Evolutionary conservation across 2,888 invertebrate species (phyloP).

Genomic region (Elgonia sp.): DNA sequence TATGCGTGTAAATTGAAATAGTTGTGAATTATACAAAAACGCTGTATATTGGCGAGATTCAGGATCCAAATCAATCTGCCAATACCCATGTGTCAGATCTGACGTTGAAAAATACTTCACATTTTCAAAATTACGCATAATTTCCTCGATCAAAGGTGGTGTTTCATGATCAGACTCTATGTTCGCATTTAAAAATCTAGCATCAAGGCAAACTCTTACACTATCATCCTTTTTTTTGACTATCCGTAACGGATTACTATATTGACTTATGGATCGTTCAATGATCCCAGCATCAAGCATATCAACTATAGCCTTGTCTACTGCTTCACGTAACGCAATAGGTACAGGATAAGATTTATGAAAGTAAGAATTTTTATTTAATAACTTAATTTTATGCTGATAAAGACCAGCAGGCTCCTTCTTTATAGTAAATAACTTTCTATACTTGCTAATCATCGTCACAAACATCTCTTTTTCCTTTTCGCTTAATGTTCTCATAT

Average conservation of each 20-base stretch:
- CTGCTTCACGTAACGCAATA: slow-evolving; percentile 75
- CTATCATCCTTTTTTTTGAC: slow-evolving; percentile 81
- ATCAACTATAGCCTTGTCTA: slow-evolving; percentile 77
- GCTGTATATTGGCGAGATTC: slow-evolving; percentile 75
- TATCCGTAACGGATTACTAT: slow-evolving; percentile 81
- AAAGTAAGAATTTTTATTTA: slow-evolving; percentile 11
- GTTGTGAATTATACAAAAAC: slow-evolving; percentile 71
- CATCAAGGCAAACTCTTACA: slow-evolving; percentile 82
- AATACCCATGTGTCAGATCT: slow-evolving; percentile 78
- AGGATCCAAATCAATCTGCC: slow-evolving; percentile 75
- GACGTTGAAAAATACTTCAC: slow-evolving; percentile 70
- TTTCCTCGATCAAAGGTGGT: slow-evolving; percentile 72
- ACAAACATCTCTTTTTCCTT: background rate
- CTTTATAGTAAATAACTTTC: slow-evolving; percentile 73
- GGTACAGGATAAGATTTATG: slow-evolving; percentile 80
- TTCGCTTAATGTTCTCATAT: background rate
- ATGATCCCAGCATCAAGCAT: slow-evolving; percentile 81
- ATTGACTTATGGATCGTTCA: slow-evolving; percentile 78
- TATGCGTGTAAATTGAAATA: slow-evolving; percentile 80
- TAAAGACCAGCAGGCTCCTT: slow-evolving; percentile 71
- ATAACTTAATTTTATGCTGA: slow-evolving; percentile 18
- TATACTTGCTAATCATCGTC: slow-evolving; percentile 23
- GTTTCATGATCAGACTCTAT: slow-evolving; percentile 81
- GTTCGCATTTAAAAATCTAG: slow-evolving; percentile 79
- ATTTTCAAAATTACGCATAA: slow-evolving; percentile 63